These are phyloP conservation scores for Aspidoscelis tigris DNA, from an alignment of 2,113 vertebrate species.

Conservation along the genomic window DNA sequence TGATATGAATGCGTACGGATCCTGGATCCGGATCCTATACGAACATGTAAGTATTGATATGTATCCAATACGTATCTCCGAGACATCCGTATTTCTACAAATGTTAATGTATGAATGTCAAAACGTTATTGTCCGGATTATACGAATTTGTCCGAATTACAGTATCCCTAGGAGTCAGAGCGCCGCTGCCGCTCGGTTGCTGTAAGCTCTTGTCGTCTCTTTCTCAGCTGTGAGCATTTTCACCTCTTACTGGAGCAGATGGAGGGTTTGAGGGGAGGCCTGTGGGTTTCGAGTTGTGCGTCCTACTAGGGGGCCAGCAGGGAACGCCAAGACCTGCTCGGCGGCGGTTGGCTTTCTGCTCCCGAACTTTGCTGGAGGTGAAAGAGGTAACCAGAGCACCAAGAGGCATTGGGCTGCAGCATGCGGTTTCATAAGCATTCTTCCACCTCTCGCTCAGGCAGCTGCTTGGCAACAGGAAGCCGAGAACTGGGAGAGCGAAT, in stretches of 20 bases:
- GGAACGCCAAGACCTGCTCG: neutral
- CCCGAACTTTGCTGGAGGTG: neutral
- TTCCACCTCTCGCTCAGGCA: neutral
- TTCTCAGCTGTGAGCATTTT: no score
- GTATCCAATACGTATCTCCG: no score
- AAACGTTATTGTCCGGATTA: no score
- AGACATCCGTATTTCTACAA: no score
- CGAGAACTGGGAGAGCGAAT: neutral
- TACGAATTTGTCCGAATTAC: no score
- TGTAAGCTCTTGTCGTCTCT: neutral
- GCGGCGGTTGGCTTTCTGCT: neutral
- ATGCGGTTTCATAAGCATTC: neutral
- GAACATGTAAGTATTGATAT: no score
- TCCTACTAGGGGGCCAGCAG: neutral
- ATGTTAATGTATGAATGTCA: no score
- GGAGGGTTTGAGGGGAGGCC: neutral
- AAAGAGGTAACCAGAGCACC: neutral
- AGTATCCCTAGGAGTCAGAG: no score
- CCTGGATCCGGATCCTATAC: no score
- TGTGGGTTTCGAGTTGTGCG: neutral
- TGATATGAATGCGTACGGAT: no score
- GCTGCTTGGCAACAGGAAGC: neutral
- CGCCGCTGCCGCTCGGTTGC: no score
- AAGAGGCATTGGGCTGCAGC: neutral
- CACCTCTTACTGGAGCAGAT: neutral